These are phyloP conservation scores for Centruroides sculpturatus DNA, from an alignment of 1,140 invertebrate species.

Conservation along the genomic window DNA sequence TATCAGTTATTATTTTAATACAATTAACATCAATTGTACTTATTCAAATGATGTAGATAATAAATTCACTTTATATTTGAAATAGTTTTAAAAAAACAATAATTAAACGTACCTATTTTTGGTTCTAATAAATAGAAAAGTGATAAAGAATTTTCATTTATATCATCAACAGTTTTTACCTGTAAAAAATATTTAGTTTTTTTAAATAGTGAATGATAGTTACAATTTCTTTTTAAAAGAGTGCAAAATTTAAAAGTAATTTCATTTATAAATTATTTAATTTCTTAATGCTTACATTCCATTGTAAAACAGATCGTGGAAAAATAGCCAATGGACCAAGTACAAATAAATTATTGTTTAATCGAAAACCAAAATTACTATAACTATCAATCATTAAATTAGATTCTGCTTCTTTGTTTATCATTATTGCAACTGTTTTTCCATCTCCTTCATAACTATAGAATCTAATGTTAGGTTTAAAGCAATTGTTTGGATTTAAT, in stretches of 20 bases:
- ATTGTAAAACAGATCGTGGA: slow-evolving; percentile 64
- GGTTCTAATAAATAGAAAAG: slow-evolving; percentile 67
- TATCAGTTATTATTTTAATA: too few species aligned
- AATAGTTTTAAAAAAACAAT: too few species aligned
- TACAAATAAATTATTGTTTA: slow-evolving; percentile 60
- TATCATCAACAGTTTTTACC: slow-evolving; percentile 36
- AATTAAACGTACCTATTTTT: slow-evolving; percentile 55
- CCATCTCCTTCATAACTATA: slow-evolving; percentile 48
- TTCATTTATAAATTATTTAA: too few species aligned
- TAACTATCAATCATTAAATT: slow-evolving; percentile 23
- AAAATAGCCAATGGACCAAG: slow-evolving; percentile 63
- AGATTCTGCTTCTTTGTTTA: slow-evolving; percentile 43
- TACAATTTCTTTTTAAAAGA: slow-evolving; percentile 1
- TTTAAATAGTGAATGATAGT: too few species aligned
- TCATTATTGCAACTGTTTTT: slow-evolving; percentile 53
- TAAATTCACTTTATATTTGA: not conserved
- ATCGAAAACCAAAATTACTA: slow-evolving; percentile 57
- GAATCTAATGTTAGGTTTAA: too few species aligned
- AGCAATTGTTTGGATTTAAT: too few species aligned
- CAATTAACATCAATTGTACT: too few species aligned
- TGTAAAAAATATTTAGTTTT: too few species aligned
- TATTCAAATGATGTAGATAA: too few species aligned
- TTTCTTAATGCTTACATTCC: slow-evolving; percentile 45
- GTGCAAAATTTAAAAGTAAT: slow-evolving; percentile 16
- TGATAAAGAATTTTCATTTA: slow-evolving; percentile 56